Base-by-base conservation (phyloP, 2,113 vertebrate species). In the Pimephales promelas region DNA sequence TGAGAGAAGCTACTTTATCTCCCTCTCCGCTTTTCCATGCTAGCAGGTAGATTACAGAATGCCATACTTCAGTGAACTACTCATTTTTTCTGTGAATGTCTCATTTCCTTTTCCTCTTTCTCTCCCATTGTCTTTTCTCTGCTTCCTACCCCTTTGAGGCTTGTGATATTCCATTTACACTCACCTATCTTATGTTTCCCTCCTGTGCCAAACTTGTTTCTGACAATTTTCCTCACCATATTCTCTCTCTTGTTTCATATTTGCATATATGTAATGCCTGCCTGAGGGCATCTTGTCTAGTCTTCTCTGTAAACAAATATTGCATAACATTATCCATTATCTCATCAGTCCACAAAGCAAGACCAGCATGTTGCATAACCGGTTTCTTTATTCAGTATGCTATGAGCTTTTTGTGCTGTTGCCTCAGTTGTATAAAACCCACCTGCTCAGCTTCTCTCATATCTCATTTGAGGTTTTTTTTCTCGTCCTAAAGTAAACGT, bases 261-360 rank as follows among this genome's bases (percentile, higher is more conserved):
- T 78, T 76, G 47, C 40, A 57, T 24, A n/a, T n/a, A 54, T 79
- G 36, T n/a, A 8, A 47, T 73, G 18, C 57, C 34, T 62, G 49
- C 73, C 61, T 20, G 6, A 81, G 22, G 72, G 71, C 49, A 81
- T 24, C 61, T 57, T 62, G 61, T 68, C 61, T 62, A 71, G 62
- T 49, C 49, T 61, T 47, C 9, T 24, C 77, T 59, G 62, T 40
- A 47, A 86, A 81, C 72, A 86, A 84, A 73, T 71, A 76, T 84
- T 87, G 59, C 61, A 62, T 84, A 87, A 79, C 62, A 22, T 76
- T 84, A 81, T 71, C 52, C 54, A 84, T 81, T 81, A 59, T 83
- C 81, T 86, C 56, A 43, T 52, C 36, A 68, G 70, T 70, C 31
- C 24, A 54, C 47, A 81, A 71, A 70, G 31, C 9, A n/a, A 74